Evolutionary conservation across 2,797 vertebrate species (phyloP).

Genomic region (Emys orbicularis): DNA sequence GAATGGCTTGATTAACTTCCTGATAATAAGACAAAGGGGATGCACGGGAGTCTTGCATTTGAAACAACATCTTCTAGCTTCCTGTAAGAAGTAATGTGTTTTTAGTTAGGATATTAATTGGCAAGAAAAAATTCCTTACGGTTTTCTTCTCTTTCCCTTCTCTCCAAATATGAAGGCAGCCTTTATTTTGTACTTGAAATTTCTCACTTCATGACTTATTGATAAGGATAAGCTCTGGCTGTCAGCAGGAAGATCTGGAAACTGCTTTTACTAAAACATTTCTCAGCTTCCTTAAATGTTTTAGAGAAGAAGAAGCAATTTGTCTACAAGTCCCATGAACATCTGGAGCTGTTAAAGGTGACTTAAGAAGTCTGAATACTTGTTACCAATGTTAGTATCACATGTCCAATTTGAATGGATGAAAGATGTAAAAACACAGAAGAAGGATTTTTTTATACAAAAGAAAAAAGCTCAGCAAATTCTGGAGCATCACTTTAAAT

Average conservation of each 20-base stretch:
- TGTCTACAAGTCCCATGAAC: not conserved
- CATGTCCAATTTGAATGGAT: not conserved
- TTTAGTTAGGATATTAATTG: slow-evolving; percentile 26
- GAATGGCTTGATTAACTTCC: slow-evolving; percentile 28
- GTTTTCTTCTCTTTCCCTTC: not conserved
- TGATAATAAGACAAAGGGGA: slow-evolving; percentile 7
- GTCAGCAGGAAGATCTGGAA: not conserved
- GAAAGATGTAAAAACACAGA: not conserved
- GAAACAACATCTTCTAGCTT: slow-evolving; percentile 1
- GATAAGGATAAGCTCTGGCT: not conserved
- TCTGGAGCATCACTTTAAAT: not conserved
- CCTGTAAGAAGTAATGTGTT: not conserved
- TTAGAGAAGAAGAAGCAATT: not conserved
- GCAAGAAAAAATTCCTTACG: not conserved
- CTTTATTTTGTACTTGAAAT: not conserved
- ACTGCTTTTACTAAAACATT: not conserved
- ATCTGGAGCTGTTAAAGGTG: not conserved
- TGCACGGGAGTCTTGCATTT: not conserved
- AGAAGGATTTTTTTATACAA: not conserved
- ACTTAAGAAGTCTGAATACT: slow-evolving; percentile 1
- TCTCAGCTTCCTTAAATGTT: not conserved
- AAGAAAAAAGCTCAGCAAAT: not conserved
- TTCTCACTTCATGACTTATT: not conserved
- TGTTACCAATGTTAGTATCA: not conserved
- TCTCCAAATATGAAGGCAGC: not conserved